Evolutionary conservation across 2,797 vertebrate species (phyloP).

Genomic region (Enteromius fasciolatus): DNA sequence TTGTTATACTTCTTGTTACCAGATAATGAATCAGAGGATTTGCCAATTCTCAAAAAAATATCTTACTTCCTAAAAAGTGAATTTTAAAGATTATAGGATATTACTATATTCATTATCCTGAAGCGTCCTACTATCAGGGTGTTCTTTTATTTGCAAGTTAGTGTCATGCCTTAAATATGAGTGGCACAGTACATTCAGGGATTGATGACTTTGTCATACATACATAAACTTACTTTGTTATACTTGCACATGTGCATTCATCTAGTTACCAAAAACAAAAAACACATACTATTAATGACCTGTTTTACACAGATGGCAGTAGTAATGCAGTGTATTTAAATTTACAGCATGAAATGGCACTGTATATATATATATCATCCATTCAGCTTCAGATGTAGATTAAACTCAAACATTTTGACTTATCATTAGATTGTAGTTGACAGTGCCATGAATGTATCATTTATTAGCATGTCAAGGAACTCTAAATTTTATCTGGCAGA

Average conservation of each 20-base stretch:
- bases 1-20: not conserved
- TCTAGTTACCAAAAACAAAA: not conserved
- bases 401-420: slow-evolving; percentile 1
- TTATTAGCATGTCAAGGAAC: not conserved
- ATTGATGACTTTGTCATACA: not conserved
- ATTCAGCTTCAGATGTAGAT: not conserved
- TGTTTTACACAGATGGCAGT: not conserved
- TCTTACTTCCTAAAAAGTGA: not conserved
- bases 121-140: not conserved
- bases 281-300: not conserved
- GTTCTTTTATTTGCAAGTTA: not conserved
- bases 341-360: not conserved
- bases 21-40: not conserved
- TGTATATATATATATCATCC: not conserved
- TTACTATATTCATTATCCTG: not conserved
- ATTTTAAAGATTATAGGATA: not conserved
- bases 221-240: not conserved
- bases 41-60: not conserved
- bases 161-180: not conserved
- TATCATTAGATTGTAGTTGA: not conserved
- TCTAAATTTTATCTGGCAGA: not conserved
- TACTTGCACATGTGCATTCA: not conserved
- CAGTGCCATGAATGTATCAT: not conserved
- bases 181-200: not conserved
- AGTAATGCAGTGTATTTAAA: not conserved